Evolutionary conservation across 2,888 invertebrate species (phyloP).

Genomic region (Diabrotica balteata): DNA sequence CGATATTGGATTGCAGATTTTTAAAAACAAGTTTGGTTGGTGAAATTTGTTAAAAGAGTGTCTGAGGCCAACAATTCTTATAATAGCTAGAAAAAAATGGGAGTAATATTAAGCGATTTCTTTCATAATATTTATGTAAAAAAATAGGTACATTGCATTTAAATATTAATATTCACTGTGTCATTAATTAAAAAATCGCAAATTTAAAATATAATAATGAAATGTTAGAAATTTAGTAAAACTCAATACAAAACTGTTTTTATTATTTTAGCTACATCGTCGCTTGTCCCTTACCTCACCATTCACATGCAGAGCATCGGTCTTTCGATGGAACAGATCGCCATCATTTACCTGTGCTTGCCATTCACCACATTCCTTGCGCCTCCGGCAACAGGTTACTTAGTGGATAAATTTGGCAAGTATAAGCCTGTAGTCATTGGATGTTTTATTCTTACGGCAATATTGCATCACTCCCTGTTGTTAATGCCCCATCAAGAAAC

Average conservation of each 20-base stretch:
- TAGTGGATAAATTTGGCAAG: slow-evolving; percentile 86
- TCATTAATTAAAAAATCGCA: too few relatives aligned
- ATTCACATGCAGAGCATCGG: slow-evolving; percentile 92
- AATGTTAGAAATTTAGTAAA: too few relatives aligned
- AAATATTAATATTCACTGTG: too few relatives aligned
- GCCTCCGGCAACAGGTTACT: slow-evolving; percentile 82
- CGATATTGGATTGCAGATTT: too few relatives aligned
- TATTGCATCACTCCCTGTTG: slow-evolving; percentile 80
- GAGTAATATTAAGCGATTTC: too few relatives aligned
- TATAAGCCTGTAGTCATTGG: slow-evolving; percentile 85
- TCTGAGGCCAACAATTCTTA: too few relatives aligned
- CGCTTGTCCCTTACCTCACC: slow-evolving; percentile 83
- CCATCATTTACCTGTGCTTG: slow-evolving; percentile 84
- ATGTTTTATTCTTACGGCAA: slow-evolving; percentile 77
- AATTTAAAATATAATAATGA: too few relatives aligned
- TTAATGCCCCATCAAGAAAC: slow-evolving; percentile 82
- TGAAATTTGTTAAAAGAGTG: too few relatives aligned
- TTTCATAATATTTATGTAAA: too few relatives aligned
- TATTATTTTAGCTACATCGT: slow-evolving; percentile 74
- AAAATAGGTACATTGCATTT: too few relatives aligned
- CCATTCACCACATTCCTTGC: slow-evolving; percentile 87
- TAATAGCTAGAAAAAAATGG: too few relatives aligned
- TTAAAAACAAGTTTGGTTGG: too few relatives aligned
- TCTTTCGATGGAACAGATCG: slow-evolving; percentile 84
- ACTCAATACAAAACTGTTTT: background rate